Evolutionary conservation across 2,888 invertebrate species (phyloP).

Genomic region (Drosophila phalerata): DNA sequence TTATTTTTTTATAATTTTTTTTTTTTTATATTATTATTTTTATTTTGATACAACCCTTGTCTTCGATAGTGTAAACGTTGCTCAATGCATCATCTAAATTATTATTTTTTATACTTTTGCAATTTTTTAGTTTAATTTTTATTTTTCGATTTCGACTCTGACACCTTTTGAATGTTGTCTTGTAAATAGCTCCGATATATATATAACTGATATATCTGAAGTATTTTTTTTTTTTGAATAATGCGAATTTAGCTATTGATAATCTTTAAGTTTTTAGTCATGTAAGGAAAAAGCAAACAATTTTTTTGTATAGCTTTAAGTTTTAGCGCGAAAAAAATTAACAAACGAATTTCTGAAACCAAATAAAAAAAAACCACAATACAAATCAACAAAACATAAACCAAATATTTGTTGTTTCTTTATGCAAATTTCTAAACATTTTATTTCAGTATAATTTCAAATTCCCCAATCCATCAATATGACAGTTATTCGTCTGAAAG

Average conservation of each 20-base stretch:
- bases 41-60: slow-evolving; percentile 26
- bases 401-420: neutral
- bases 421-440: slow-evolving; percentile 1
- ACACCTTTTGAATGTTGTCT: slow-evolving; percentile 30
- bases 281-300: slow-evolving; percentile 57
- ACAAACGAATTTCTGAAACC: slow-evolving; percentile 80
- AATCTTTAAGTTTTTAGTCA: slow-evolving; percentile 74
- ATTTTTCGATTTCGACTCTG: slow-evolving; percentile 9
- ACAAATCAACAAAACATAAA: slow-evolving; percentile 19
- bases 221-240: slow-evolving; percentile 48
- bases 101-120: slow-evolving; percentile 11
- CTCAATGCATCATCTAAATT: slow-evolving; percentile 7
- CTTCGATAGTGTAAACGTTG: slow-evolving; percentile 41
- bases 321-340: slow-evolving; percentile 79
- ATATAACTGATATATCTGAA: slow-evolving; percentile 32
- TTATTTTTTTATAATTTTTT: slow-evolving; percentile 14
- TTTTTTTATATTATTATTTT: slow-evolving; percentile 20
- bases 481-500: neutral
- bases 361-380: slow-evolving; percentile 41
- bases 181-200: slow-evolving; percentile 49
- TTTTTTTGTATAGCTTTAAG: slow-evolving; percentile 78
- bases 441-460: slow-evolving; percentile 2
- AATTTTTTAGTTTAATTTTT: slow-evolving; percentile 20
- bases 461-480: slow-evolving; percentile 9
- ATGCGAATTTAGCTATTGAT: slow-evolving; percentile 76